Percentiles rank a stretch among this genome's conserved stretches.
Evolutionary conservation across 2,888 invertebrate genomes (phyloP).

Genomic region (Endomychus coccineus): DNA sequence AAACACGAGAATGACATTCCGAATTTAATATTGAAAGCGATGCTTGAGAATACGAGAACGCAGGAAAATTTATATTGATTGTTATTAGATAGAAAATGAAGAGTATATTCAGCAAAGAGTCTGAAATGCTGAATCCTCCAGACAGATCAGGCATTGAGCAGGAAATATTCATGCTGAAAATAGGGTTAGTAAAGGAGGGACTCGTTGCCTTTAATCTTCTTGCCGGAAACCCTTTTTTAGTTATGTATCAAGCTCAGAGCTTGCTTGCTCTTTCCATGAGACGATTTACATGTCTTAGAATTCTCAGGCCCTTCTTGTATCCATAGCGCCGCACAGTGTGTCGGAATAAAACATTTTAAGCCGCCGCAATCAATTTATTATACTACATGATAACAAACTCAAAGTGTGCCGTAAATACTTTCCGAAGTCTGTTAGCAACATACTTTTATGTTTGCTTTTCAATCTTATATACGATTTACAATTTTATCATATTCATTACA

Average conservation of each 20-base stretch:
- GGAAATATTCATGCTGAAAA: constrained; percentile 37
- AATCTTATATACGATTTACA: too few species aligned
- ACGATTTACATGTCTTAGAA: constrained; percentile 19
- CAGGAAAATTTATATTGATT: too few species aligned
- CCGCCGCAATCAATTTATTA: background rate
- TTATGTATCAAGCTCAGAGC: constrained; percentile 14
- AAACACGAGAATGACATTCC: too few species aligned
- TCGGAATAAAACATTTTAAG: constrained; percentile 1
- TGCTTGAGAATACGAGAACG: too few species aligned
- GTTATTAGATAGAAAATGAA: constrained; percentile 8
- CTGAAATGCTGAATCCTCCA: constrained; percentile 24
- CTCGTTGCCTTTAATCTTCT: constrained; percentile 34
- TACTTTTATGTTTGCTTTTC: too few species aligned
- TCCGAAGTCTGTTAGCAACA: too few species aligned
- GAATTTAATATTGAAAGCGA: too few species aligned
- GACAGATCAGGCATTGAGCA: constrained; percentile 30
- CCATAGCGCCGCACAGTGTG: background rate
- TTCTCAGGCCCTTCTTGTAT: too few species aligned
- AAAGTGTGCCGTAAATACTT: too few species aligned
- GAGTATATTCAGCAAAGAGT: constrained; percentile 6
- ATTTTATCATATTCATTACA: too few species aligned
- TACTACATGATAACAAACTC: background rate
- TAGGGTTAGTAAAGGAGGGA: constrained; percentile 31
- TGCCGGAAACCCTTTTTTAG: constrained; percentile 18
- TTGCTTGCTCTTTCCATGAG: constrained; percentile 4